These are phyloP conservation scores for Arenicola marina DNA, from an alignment of 2,888 invertebrate species.

Conservation along the genomic window DNA sequence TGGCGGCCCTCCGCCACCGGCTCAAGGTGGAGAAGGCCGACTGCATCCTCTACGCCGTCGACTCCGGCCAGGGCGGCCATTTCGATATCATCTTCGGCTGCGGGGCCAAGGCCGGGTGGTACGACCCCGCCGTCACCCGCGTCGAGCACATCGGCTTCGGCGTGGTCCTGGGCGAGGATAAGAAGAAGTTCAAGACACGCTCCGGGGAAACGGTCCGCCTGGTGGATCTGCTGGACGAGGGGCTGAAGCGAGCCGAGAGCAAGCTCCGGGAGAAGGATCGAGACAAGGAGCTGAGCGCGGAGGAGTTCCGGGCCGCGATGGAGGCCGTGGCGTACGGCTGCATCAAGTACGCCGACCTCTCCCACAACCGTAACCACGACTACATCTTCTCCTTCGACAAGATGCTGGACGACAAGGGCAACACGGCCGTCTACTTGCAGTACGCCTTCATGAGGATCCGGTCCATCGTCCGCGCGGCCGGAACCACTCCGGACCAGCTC, in stretches of 20 bases:
- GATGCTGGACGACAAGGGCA: constrained; percentile 98
- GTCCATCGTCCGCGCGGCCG: constrained; percentile 66
- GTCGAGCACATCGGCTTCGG: constrained; percentile 95
- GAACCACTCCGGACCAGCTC: constrained; percentile 64
- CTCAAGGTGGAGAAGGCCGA: constrained; percentile 74
- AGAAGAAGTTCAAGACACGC: constrained; percentile 96
- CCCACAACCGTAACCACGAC: constrained; percentile 89
- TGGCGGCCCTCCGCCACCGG: constrained; percentile 84
- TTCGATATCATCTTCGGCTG: constrained; percentile 75
- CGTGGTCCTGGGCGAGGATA: constrained; percentile 96
- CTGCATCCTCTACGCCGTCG: constrained; percentile 91
- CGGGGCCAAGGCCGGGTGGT: constrained; percentile 77
- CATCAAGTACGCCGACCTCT: constrained; percentile 96
- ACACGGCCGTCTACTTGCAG: constrained; percentile 95
- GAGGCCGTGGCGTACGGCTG: constrained; percentile 96
- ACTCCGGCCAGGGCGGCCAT: constrained; percentile 84
- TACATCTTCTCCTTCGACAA: constrained; percentile 98
- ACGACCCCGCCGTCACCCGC: constrained; percentile 67
- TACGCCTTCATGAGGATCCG: constrained; percentile 94
- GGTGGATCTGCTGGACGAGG: constrained; percentile 88
- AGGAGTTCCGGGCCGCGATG: constrained; percentile 82
- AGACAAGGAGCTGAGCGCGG: constrained; percentile 77
- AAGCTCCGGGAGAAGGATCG: constrained; percentile 87
- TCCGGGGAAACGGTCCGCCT: constrained; percentile 80
- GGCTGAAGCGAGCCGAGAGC: constrained; percentile 75